Evolutionary conservation across 2,113 vertebrate genomes (phyloP), one percentile per base, ranked within the genome.

Genomic region (Cisticola juncidis): DNA sequence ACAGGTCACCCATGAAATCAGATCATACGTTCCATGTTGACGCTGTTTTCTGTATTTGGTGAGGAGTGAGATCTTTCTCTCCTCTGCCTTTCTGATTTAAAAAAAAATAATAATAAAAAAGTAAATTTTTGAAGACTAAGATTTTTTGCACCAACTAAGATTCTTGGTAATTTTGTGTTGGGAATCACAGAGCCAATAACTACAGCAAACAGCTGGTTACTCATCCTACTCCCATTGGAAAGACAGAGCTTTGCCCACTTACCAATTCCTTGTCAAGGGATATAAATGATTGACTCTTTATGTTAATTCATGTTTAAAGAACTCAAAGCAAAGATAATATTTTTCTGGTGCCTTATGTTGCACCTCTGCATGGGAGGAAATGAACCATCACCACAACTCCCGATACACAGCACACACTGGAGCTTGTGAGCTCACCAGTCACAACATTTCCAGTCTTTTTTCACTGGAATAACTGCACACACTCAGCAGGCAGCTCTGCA

Each of bases 1-100:
- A 72, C 33, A 83, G 53, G 23, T 86, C 47, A 64, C 40, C 20
- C 54, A 16, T 69, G 23, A 85, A 91, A 91, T 76, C 23, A 51
- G 72, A 86, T 33, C 21, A 35, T 28, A 19, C 0, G 0, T 51
- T 40, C 44, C 18, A 7, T 23, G 14, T 62, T 64, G 56, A 33
- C 35, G 5, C n/a, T 93, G 21, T 18, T 92, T 82, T 53, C 29
- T 81, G 16, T 62, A 28, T 84, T 81, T 73, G 29, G 26, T 4
- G 9, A 50, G 33, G 23, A 70, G 9, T 47, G 25, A 51, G 28
- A n/a, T 9, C 33, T 69, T 86, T 38, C 36, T 62, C 20, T 56
- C 28, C 29, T 90, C 56, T 93, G 14, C 14, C 9, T 57, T 56
- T 90, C n/a, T 61, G 23, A 33, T 60, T 36, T 1, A 65, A 60